A percentile compares a stretch with the other conserved stretches of the same genome.
Evolutionary conservation across 2,113 vertebrate species (phyloP).

Genomic region (Grammomys surdaster): DNA sequence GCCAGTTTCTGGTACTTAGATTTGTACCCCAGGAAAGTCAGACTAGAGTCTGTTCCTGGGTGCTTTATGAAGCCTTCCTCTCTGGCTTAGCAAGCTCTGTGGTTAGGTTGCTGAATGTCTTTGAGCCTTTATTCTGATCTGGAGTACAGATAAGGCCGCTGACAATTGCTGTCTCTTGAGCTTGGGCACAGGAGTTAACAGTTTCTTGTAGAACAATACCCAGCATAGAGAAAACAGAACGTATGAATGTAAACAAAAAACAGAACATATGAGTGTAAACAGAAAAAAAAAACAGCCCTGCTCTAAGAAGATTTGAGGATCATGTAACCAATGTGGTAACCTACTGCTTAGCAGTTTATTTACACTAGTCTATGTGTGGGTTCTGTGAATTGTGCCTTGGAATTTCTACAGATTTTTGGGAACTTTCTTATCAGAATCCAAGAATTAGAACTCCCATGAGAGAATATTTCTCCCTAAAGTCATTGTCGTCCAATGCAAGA

Average conservation of each 20-base stretch:
- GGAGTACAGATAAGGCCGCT: background rate
- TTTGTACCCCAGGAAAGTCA: background rate
- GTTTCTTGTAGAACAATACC: background rate
- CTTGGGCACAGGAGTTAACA: background rate
- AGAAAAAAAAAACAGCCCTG: background rate
- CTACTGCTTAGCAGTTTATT: background rate
- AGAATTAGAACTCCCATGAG: background rate
- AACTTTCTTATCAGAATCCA: background rate
- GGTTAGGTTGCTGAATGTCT: background rate
- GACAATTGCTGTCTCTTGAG: background rate
- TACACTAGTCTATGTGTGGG: rapidly evolving
- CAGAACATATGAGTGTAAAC: background rate
- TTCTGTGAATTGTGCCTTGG: no score
- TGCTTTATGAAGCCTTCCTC: background rate
- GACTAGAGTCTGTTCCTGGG: background rate
- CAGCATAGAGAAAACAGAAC: background rate
- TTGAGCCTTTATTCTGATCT: constrained; percentile 17
- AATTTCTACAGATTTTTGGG: background rate
- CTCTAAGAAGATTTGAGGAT: background rate
- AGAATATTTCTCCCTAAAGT: background rate
- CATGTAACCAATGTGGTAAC: no score
- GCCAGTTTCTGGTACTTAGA: background rate
- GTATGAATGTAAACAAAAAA: background rate
- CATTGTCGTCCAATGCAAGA: background rate
- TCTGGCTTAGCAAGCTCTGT: background rate